Evolutionary conservation across 53 echinoderm and acorn worm genomes (phyloP), one percentile per base, ranked within the genome.

Genomic region (Holothuria scabra): DNA sequence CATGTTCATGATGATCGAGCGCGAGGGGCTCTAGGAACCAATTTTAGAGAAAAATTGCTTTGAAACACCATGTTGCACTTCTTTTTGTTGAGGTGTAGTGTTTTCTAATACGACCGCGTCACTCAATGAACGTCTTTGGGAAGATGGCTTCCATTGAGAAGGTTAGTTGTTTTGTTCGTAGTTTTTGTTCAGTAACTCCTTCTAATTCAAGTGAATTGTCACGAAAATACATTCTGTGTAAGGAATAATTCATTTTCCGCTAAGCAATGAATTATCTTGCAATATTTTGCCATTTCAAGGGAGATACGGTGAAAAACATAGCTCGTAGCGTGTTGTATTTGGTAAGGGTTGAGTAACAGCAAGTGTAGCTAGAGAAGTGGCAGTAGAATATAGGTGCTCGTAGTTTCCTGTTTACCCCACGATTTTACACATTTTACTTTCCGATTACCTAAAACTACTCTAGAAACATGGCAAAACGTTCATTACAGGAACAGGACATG

Each of bases 91-190:
- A 24, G 72, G 52, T 48, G 72, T 72, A 12, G 26, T 24, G 72
- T 46, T 72, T 72, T 46, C 44, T 72, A 44, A 22, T 44, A n/a
- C 72, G 48, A 72, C 72, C 72, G 46, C 72, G 25, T 72, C 49
- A 72, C 72, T 72, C 72, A 69, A 20, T 28, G 72, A 41, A 24
- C 46, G 72, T 72, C 72, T 72, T 72, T 44, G 46, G 72, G 72
- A 72, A 72, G 72, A 72, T 72, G 72, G 72, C 72, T 72, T 24
- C 72, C 72, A 72, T n/a, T 24, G 49, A 37, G 23, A 72, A 72
- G 72, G 72, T 72, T 46, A 32, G 69, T 69, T 30, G 69, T 69
- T 69, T 69, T 34, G 69, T 32, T 69, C 35, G 69, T 22, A 3
- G 69, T 69, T 22, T 41, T 69, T 69, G 34, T 30, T 41, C 22